Conservation (phyloP, 2,888 invertebrate genomes). For the Bombyx huttoni region DNA sequence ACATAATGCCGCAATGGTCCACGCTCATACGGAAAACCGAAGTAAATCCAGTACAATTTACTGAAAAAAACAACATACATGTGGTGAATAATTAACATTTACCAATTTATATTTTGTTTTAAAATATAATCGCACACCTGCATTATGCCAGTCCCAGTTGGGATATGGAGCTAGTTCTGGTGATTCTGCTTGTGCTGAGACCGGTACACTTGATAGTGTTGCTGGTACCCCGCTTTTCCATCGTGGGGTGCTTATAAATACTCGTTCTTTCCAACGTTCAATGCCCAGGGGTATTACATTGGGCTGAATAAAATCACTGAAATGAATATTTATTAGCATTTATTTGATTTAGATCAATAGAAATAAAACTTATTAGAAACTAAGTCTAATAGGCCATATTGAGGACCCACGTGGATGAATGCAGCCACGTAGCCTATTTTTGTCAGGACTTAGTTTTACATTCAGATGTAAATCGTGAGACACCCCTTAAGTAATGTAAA, state of each 20-base stretch:
- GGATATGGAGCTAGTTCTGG: constrained; percentile 82
- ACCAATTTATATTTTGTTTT: background rate
- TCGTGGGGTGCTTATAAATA: constrained; percentile 83
- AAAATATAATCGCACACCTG: constrained; percentile 27
- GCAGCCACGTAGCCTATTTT: no score
- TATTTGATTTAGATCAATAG: no score
- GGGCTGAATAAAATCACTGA: constrained; percentile 74
- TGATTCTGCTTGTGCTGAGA: constrained; percentile 59
- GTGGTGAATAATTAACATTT: background rate
- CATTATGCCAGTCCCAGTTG: constrained; percentile 79
- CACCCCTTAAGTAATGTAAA: no score
- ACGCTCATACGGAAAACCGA: constrained; percentile 85
- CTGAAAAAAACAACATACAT: constrained; percentile 24
- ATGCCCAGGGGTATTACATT: constrained; percentile 84
- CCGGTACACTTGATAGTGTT: constrained; percentile 77
- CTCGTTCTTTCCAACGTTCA: constrained; percentile 76
- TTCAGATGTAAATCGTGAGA: no score
- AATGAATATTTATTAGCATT: constrained; percentile 3
- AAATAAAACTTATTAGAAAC: no score
- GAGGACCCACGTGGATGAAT: no score
- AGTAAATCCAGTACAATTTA: constrained; percentile 74
- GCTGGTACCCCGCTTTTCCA: constrained; percentile 85
- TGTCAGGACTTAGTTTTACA: no score
- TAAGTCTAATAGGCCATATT: no score
- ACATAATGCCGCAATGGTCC: constrained; percentile 83